A percentile compares a stretch with the other conserved stretches of the same genome.
phyloP scores from a whole-genome alignment of 2,888 invertebrate genomes.

The Pteria penguin region DNA sequence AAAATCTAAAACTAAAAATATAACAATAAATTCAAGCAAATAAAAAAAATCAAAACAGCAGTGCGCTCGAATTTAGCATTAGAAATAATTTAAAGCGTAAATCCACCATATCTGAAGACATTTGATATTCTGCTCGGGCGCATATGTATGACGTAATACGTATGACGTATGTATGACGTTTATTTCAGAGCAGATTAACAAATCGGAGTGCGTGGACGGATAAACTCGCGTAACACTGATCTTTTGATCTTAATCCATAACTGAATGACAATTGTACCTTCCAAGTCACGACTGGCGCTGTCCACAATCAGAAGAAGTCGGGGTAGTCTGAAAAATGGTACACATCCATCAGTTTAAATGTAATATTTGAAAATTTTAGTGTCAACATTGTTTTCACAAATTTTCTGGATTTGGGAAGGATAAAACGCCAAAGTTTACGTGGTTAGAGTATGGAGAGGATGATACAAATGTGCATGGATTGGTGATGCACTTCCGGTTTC shows the following conservation, averaged over 20 bases:
- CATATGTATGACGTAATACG: background rate
- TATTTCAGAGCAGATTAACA: background rate
- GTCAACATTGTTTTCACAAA: no score
- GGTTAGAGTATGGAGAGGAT: no score
- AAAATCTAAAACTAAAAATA: background rate
- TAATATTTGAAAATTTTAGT: no score
- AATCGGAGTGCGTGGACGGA: background rate
- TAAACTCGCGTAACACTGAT: background rate
- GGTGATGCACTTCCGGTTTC: no score
- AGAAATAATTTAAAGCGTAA: background rate
- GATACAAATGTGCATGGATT: no score
- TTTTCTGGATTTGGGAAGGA: no score
- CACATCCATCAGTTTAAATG: background rate
- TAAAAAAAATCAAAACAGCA: background rate
- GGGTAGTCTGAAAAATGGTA: slow-evolving; percentile 45
- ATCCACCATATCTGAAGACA: background rate
- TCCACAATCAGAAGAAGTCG: slow-evolving; percentile 43
- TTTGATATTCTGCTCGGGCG: background rate
- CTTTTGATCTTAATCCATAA: background rate
- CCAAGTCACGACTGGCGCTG: background rate
- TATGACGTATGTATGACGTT: background rate
- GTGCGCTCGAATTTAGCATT: background rate
- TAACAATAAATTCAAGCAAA: slow-evolving; percentile 14
- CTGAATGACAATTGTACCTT: no score
- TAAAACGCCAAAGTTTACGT: no score